These are phyloP conservation scores for Malurus leucopterus DNA, from an alignment of 2,797 vertebrate species.

Conservation along the genomic window DNA sequence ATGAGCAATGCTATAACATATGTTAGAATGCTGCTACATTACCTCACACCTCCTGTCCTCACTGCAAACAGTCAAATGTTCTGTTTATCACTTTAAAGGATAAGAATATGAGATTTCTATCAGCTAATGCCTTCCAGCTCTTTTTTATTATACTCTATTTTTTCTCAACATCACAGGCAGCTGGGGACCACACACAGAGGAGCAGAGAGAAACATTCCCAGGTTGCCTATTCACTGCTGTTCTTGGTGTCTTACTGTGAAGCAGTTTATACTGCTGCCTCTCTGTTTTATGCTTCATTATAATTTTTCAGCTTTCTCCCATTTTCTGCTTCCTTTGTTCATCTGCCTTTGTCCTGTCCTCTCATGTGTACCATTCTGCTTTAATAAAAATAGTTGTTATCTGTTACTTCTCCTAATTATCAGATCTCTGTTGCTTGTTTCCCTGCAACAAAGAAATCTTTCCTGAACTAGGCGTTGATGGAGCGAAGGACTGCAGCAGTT, in stretches of 20 bases:
- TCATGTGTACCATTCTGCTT: neutral
- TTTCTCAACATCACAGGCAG: neutral
- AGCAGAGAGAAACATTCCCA: neutral
- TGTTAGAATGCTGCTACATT: conserved; percentile 23
- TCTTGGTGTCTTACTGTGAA: neutral
- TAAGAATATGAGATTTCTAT: conserved; percentile 20
- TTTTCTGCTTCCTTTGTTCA: neutral
- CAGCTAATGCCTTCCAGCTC: conserved; percentile 28
- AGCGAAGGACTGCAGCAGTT: neutral
- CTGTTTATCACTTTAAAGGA: conserved; percentile 27
- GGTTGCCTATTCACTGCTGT: neutral
- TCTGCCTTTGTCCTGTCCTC: neutral
- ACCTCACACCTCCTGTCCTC: conserved; percentile 42
- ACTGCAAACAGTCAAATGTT: conserved; percentile 23
- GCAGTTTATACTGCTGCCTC: neutral
- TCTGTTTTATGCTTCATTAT: neutral
- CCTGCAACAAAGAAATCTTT: neutral
- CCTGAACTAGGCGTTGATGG: neutral
- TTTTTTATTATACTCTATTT: neutral
- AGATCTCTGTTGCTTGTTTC: neutral
- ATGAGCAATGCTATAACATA: conserved; percentile 49
- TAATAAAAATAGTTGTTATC: neutral
- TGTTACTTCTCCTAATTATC: neutral
- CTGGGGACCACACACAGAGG: neutral
- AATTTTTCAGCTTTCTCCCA: neutral